Percentiles rank a stretch among this genome's conserved stretches.
Conservation (phyloP, 1,140 invertebrate genomes). For the Solenopsis fugax region DNA sequence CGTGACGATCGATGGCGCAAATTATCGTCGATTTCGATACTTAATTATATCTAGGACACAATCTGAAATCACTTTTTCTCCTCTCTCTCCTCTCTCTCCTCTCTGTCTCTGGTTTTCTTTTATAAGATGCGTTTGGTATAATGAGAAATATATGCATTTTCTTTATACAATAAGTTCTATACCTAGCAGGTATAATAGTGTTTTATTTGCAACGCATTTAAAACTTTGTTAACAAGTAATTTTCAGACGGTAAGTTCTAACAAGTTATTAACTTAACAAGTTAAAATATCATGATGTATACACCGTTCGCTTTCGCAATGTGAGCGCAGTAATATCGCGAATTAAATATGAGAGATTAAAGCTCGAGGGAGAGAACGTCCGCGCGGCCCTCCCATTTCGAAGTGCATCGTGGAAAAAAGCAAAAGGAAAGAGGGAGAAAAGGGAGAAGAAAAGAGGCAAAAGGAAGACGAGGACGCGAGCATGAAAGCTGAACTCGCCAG, state of each 20-base stretch:
- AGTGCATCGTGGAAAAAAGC: neutral
- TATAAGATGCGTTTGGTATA: neutral
- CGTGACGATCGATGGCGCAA: neutral
- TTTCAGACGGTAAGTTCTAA: slow-evolving; percentile 23
- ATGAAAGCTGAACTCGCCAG: slow-evolving; percentile 50
- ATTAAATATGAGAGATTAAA: slow-evolving; percentile 73
- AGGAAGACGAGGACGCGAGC: slow-evolving; percentile 39
- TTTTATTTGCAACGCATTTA: neutral
- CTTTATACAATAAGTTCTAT: neutral
- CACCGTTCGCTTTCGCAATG: neutral
- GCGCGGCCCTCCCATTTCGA: slow-evolving; percentile 10
- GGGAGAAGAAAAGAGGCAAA: slow-evolving; percentile 14
- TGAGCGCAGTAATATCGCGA: slow-evolving; percentile 50
- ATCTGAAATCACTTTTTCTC: neutral
- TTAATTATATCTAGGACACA: neutral
- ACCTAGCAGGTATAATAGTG: neutral
- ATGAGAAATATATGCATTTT: neutral
- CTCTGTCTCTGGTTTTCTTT: neutral
- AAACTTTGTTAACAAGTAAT: slow-evolving; percentile 8
- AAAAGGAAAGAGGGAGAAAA: neutral
- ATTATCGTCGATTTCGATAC: neutral
- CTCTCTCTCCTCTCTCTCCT: too few relatives aligned
- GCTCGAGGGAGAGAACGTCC: slow-evolving; percentile 54
- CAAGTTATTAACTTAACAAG: neutral
- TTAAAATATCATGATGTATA: slow-evolving; percentile 23